These are phyloP conservation scores for Typhlomys cinereus DNA, from an alignment of 2,113 vertebrate genomes.

Conservation along the genomic window DNA sequence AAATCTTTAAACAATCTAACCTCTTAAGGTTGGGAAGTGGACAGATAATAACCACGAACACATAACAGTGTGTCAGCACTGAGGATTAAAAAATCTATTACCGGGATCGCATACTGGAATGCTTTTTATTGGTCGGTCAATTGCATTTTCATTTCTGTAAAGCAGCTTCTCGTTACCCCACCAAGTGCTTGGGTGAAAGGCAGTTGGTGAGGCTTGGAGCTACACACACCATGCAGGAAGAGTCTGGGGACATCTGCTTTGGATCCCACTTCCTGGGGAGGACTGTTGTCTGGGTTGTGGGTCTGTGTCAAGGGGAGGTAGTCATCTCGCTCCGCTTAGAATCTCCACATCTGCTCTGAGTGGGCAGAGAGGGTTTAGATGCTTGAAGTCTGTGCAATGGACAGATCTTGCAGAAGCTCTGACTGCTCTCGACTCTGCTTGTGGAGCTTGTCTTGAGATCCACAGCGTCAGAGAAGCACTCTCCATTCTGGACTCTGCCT, in stretches of 20 bases:
- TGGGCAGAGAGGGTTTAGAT: not conserved
- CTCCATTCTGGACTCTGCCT: not conserved
- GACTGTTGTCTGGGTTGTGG: not conserved
- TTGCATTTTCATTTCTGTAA: conserved; percentile 80
- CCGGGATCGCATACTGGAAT: conserved; percentile 75
- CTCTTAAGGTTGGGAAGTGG: conserved; percentile 84
- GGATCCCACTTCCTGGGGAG: not conserved
- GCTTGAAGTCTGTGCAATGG: conserved; percentile 11
- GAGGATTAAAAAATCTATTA: conserved; percentile 84
- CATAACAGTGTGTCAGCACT: conserved; percentile 73
- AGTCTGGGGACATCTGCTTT: not conserved
- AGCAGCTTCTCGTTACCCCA: conserved; percentile 65
- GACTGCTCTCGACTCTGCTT: not conserved
- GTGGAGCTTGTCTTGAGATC: not conserved
- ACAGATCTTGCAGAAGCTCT: not conserved
- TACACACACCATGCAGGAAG: conserved; percentile 34
- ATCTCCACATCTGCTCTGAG: not conserved
- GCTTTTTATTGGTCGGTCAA: conserved; percentile 82
- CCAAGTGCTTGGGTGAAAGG: conserved; percentile 4
- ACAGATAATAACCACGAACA: conserved; percentile 83
- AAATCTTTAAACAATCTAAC: conserved; percentile 86
- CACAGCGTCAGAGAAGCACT: not conserved
- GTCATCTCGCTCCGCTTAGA: accelerated
- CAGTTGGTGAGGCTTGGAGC: conserved; percentile 29
- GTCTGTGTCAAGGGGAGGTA: not conserved